Evolutionary conservation across 2,797 vertebrate species (phyloP), one percentile per base, ranked within the genome.

Genomic region (Pseudomugil tenellus): DNA sequence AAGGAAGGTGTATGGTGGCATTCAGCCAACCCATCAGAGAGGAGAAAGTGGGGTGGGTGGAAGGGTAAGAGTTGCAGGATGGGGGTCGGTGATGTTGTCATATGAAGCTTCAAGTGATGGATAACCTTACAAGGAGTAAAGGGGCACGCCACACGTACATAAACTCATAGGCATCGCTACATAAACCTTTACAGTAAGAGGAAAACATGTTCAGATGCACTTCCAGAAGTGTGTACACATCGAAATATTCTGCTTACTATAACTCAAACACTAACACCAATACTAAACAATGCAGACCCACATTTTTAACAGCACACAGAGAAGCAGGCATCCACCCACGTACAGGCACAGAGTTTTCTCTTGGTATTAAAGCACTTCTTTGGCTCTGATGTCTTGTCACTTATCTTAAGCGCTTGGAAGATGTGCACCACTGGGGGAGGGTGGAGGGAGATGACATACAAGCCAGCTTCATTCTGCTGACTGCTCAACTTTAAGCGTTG

Each of bases 351-450:
- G 79, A 87, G 84, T 83, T 87, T 83, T 85, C 83, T 82, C 83
- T 77, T 80, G 81, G 81, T 82, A 88, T 91, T 91, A 88, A 87
- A 88, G 82, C 76, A 59, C 80, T 83, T 83, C 83, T 88, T 89
- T 87, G 84, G 84, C 87, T 90, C 84, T 83, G 87, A 91, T 89
- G 88, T 88, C 86, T 91, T 92, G 92, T 92, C 90, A 89, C 91
- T 92, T 92, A 92, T 91, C 89, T 91, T 90, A 90, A 93, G 90
- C 88, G 84, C 72, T 79, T 74, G 84, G 81, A 89, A 84, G 84
- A 92, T 71, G 86, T 88, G 83, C 81, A 74, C 66, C 23, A 64
- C 79, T 81, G 76, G 76, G 78, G 80, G 81, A 76, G 84, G 85
- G 62, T 26, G 58, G 75, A 37, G 61, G 55, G 43, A 65, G 81